phyloP scores from a whole-genome alignment of 2,113 vertebrate genomes.

The Ivindomyrus marchei region DNA sequence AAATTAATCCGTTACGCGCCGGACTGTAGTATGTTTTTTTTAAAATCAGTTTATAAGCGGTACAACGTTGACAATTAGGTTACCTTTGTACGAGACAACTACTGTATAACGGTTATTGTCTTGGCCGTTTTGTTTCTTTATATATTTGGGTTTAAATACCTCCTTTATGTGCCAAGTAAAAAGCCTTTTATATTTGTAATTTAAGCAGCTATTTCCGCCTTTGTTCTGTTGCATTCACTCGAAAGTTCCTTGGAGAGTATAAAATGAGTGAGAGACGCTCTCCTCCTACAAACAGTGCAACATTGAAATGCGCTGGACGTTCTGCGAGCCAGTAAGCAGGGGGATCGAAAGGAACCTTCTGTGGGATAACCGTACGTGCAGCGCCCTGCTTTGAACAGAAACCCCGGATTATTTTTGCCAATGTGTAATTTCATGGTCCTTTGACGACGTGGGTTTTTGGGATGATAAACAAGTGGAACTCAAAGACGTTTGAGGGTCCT shows the following conservation, averaged over 20 bases:
- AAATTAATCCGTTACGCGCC: background rate
- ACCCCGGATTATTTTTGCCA: background rate
- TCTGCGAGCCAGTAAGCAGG: background rate
- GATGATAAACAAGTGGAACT: background rate
- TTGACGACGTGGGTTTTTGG: background rate
- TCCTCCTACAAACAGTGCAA: background rate
- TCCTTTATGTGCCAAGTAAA: background rate
- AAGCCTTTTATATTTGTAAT: background rate
- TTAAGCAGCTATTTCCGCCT: background rate
- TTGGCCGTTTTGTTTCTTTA: background rate
- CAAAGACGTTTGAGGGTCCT: background rate
- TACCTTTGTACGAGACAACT: background rate
- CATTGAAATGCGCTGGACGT: background rate
- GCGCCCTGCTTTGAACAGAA: background rate
- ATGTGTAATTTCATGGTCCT: background rate
- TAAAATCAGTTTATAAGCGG: background rate
- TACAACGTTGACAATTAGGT: background rate
- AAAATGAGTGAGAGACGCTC: background rate
- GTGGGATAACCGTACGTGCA: background rate
- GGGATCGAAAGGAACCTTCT: background rate
- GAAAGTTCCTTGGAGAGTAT: background rate
- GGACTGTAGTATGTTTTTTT: background rate
- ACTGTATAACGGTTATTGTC: background rate
- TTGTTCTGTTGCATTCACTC: slow-evolving; percentile 1
- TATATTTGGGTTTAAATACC: background rate